Evolutionary conservation across 2,797 vertebrate genomes (phyloP), one percentile per base, ranked within the genome.

Genomic region (Macroramphosus scolopax): DNA sequence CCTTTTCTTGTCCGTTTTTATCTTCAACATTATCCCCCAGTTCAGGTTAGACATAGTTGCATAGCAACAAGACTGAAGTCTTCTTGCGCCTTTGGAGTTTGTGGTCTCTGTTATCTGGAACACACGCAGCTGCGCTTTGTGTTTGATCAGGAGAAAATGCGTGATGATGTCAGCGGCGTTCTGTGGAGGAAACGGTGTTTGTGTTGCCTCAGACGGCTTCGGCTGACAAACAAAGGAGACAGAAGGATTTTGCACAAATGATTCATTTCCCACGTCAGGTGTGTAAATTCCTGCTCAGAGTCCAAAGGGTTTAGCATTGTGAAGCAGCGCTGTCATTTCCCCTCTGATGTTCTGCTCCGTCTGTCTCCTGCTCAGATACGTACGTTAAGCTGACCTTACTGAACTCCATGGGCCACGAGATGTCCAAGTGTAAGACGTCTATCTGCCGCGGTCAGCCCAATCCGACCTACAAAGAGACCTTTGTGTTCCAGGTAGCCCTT

Each of bases 391-490:
- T 99, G 52, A 92, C 91, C 9, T 91, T 99, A 42, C 89, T 96
- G 59, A 94, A 95, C 87, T 94, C 95, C 0, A 80, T 92, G 28
- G 96, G 96, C 7, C 95, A 97, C 63, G 95, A 98, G 88, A 94
- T 96, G 79, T 96, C 93, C 0, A 92, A 91, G 12, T 96, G 95
- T 73, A 98, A 97, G 88, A 98, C 96, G 0, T 95, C 96, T 1
- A 31, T 98, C 55, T 92, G 95, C 0, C 92, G 93, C 17, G 91
- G 92, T 0, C 96, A 98, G 62, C 96, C 96, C 44, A 98, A 96
- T 79, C 96, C 96, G 0, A 86, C 98, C 77, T 99, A 94, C 87
- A 97, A 97, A 87, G 96, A 99, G 83, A 97, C 94, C 0, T 99
- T 98, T 68, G 88, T 97, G 74, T 99, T 98, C 91, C 96, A 98